Percentiles rank a stretch among this genome's conserved stretches.
These are phyloP conservation scores for Thaumetopoea pityocampa DNA, from an alignment of 1,140 invertebrate genomes.

Conservation along the genomic window DNA sequence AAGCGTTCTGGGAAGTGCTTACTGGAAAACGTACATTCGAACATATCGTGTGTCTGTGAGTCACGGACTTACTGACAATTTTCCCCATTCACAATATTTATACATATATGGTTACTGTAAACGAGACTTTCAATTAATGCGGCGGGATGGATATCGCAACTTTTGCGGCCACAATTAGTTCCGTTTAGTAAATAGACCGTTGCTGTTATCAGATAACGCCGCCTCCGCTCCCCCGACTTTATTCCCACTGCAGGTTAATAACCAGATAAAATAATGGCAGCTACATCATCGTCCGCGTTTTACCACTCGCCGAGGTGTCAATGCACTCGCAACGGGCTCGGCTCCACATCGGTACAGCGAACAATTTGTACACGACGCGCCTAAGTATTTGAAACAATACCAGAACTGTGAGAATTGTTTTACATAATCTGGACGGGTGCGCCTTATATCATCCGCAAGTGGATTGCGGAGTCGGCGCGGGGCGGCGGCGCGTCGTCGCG, in stretches of 20 bases:
- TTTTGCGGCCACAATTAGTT: conserved; percentile 1
- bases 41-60: no score
- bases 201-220: conserved; percentile 6
- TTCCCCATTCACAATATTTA: no score
- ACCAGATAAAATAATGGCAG: conserved; percentile 22
- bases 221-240: conserved; percentile 5
- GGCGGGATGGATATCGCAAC: background rate
- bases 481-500: no score
- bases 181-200: conserved; percentile 2
- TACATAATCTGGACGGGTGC: no score
- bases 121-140: background rate
- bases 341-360: no score
- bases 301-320: conserved; percentile 23
- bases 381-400: conserved; percentile 9
- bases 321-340: conserved; percentile 19
- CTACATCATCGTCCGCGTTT: conserved; percentile 16
- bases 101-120: background rate
- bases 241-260: conserved; percentile 21
- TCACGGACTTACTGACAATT: no score
- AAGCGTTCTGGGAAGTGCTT: no score
- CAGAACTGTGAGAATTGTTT: no score
- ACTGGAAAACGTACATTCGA: no score
- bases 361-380: conserved; percentile 11
- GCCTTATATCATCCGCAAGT: no score
- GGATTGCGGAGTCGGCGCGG: no score